Evolutionary conservation across 2,888 invertebrate species (phyloP).

Genomic region (Cantharis flavilabris): DNA sequence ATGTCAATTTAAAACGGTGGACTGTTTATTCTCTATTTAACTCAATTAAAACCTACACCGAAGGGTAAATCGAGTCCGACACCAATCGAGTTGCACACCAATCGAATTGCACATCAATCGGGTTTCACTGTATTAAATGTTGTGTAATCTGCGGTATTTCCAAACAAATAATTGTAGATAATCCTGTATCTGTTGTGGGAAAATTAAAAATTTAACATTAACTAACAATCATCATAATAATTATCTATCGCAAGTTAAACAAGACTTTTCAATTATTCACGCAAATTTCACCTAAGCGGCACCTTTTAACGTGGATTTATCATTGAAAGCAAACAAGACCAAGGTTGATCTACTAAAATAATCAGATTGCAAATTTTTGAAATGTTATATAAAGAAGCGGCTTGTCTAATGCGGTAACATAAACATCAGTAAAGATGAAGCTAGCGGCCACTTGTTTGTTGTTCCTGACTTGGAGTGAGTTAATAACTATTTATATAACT

Average conservation of each 20-base stretch:
- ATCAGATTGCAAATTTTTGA: not conserved
- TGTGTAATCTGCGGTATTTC: too few species aligned
- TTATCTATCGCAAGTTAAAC: not conserved
- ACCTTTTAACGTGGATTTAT: not conserved
- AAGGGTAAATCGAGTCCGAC: too few species aligned
- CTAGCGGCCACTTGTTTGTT: not conserved
- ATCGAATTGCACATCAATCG: too few species aligned
- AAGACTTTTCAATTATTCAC: not conserved
- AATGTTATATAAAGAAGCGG: not conserved
- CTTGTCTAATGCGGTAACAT: not conserved
- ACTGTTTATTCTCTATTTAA: too few species aligned
- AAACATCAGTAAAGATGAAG: not conserved
- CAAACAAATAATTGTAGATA: not conserved
- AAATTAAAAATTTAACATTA: not conserved
- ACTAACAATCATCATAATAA: not conserved
- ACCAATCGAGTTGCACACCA: too few species aligned
- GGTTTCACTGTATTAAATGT: too few species aligned
- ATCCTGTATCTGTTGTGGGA: not conserved
- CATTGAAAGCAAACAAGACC: not conserved
- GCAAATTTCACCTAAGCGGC: not conserved
- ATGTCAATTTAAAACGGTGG: too few species aligned
- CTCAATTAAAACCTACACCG: too few species aligned
- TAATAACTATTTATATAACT: too few species aligned
- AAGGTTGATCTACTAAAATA: not conserved
- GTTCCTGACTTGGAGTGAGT: not conserved